Conservation (phyloP, 2,888 invertebrate species). For the Cenopis cana region DNA sequence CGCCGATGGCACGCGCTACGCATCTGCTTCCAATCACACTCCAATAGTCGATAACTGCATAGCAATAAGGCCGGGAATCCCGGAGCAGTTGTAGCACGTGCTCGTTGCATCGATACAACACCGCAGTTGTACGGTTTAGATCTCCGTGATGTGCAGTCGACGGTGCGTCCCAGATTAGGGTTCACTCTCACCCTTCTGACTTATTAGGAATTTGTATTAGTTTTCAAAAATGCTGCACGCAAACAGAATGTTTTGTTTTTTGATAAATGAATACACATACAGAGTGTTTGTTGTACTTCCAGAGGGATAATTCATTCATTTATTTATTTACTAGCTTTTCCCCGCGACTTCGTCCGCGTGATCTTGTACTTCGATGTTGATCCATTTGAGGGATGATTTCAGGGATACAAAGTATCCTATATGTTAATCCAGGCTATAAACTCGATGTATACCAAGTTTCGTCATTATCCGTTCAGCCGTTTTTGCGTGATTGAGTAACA, state of each 20-base stretch:
- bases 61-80: slow-evolving; percentile 9
- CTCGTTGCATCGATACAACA: neutral
- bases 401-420: too few relatives aligned
- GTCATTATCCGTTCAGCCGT: too few relatives aligned
- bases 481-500: too few relatives aligned
- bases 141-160: neutral
- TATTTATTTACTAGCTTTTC: too few relatives aligned
- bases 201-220: neutral
- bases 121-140: neutral
- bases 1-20: slow-evolving; percentile 12
- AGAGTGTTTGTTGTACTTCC: too few relatives aligned
- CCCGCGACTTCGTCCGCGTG: too few relatives aligned
- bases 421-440: too few relatives aligned
- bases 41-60: slow-evolving; percentile 1
- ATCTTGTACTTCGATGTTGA: too few relatives aligned
- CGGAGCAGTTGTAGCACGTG: neutral
- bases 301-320: too few relatives aligned
- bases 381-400: too few relatives aligned
- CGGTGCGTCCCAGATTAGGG: neutral
- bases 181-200: neutral
- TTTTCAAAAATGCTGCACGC: neutral
- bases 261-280: too few relatives aligned
- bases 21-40: slow-evolving; percentile 20
- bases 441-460: too few relatives aligned
- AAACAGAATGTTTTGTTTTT: neutral